Conservation (phyloP, 2,888 invertebrate genomes). For the Lymantria dispar region DNA sequence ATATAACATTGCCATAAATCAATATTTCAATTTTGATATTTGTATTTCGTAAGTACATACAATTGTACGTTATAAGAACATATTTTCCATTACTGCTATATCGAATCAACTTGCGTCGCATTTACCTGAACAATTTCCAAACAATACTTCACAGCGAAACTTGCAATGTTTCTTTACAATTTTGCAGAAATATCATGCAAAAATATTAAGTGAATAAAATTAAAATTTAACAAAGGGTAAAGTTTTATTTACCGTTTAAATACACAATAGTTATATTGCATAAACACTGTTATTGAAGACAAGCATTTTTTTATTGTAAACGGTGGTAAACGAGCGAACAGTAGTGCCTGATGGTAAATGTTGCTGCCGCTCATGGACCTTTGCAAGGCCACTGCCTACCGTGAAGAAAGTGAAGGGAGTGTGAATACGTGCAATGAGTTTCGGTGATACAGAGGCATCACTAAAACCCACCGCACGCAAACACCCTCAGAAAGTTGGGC, state of each 20-base stretch:
- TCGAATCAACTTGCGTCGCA: slow-evolving; percentile 27
- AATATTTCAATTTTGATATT: neutral
- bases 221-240: slow-evolving; percentile 23
- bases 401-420: too few relatives aligned
- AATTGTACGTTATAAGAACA: neutral
- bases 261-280: slow-evolving; percentile 14
- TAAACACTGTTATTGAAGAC: too few relatives aligned
- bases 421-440: too few relatives aligned
- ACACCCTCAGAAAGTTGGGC: too few relatives aligned
- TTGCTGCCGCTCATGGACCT: too few relatives aligned
- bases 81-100: slow-evolving; percentile 19
- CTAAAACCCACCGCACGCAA: too few relatives aligned
- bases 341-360: too few relatives aligned
- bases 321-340: too few relatives aligned
- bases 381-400: too few relatives aligned
- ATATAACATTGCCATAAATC: neutral
- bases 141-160: slow-evolving; percentile 25
- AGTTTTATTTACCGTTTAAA: slow-evolving; percentile 21
- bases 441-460: too few relatives aligned
- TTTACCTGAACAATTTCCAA: slow-evolving; percentile 21
- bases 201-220: slow-evolving; percentile 26
- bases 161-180: slow-evolving; percentile 18
- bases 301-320: too few relatives aligned
- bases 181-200: slow-evolving; percentile 16
- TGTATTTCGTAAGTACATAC: neutral